Base-by-base conservation (phyloP, 2,797 vertebrate species). In the Simalia tracyae region DNA sequence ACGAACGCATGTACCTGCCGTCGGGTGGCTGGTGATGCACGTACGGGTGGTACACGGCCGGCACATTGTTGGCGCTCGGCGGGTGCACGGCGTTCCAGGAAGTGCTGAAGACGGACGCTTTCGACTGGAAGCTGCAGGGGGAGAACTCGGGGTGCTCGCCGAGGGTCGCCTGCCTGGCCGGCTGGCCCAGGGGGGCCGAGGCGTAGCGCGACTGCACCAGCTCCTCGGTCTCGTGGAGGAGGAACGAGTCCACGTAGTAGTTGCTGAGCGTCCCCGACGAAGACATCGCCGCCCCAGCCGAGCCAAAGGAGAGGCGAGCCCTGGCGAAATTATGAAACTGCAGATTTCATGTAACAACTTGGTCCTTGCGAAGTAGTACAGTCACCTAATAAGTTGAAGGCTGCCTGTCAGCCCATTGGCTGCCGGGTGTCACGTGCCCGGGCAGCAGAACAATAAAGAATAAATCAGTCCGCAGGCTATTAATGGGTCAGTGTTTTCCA, bases 381-480 rank as follows among this genome's bases (percentile, higher is more conserved):
- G 98, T 98, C 98, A 98, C 98, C 98, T 98, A 98, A 98, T 98
- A 98, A 98, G 98, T 99, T 98, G 98, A 98, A 98, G 97, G 98
- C 98, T 98, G 98, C 97, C 98, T 97, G 97, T 96, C 96, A 95
- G 97, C 97, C 98, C 97, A 99, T 99, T 99, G 99, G 99, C 98
- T 98, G 97, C 96, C 94, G 95, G 89, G 95, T 92, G 97, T 95
- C 99, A 98, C 98, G 98, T 99, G 99, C 97, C 97, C 97, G 97
- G 97, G 97, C 97, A 97, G 98, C 98, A 98, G 98, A 98, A 99
- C 98, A 99, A 99, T 99, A 99, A 99, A 98, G 98, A 98, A 98
- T 99, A 99, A 99, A 99, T 99, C 99, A 99, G 98, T 98, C 98
- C 98, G 98, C 98, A 98, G 98, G 98, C 98, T 97, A 98, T 98